Conservation (phyloP, 2,113 vertebrate species). For the Rafetus swinhoei region DNA sequence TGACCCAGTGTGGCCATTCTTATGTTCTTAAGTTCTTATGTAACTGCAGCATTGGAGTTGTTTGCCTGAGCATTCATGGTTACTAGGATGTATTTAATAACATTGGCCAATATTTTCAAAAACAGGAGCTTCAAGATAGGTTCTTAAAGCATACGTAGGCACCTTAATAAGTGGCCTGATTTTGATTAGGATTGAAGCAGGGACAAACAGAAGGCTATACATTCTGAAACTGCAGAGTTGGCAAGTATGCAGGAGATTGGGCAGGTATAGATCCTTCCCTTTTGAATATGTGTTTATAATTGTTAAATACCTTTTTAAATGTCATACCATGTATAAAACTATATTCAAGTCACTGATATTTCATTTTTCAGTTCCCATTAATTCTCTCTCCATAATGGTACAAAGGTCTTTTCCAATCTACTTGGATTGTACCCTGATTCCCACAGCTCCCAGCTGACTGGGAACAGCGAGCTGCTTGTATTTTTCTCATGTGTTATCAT, state of each 20-base stretch:
- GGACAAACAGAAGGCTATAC: fast-evolving
- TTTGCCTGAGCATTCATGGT: constrained; percentile 7
- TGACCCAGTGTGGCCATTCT: too few species aligned
- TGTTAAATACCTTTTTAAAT: not conserved
- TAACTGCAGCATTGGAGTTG: not conserved
- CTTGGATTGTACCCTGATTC: not conserved
- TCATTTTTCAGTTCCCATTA: not conserved
- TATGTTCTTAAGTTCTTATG: too few species aligned
- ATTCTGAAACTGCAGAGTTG: not conserved
- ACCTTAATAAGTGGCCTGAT: not conserved
- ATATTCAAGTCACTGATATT: not conserved
- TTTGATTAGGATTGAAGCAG: not conserved
- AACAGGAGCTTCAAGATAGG: not conserved
- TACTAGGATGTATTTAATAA: constrained; percentile 1
- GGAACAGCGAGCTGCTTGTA: too few species aligned
- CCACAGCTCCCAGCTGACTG: too few species aligned
- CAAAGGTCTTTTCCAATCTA: not conserved
- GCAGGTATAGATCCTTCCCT: not conserved
- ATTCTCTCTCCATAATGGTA: fast-evolving
- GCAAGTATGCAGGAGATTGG: not conserved
- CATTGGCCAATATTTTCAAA: not conserved
- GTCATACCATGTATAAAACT: not conserved
- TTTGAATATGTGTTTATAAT: not conserved
- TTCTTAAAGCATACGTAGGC: not conserved
- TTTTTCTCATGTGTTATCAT: not conserved